Percentiles rank a stretch among this genome's conserved stretches.
Conservation (phyloP, 2,113 vertebrate genomes). For the Plectropomus leopardus region DNA sequence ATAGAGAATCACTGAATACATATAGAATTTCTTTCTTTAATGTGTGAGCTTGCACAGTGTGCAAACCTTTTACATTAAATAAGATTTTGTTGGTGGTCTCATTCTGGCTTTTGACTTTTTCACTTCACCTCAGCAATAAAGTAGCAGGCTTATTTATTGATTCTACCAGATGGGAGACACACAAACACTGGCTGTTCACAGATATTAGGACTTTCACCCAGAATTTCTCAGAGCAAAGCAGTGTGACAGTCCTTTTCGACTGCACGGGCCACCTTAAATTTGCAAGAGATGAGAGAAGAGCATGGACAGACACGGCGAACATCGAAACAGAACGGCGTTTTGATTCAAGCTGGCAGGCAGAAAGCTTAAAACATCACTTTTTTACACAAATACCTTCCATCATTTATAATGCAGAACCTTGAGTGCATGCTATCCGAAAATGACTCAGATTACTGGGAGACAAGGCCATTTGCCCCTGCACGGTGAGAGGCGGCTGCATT, state of each 20-base stretch:
- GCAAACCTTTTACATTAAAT: neutral
- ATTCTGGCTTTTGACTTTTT: neutral
- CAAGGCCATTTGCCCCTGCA: conserved; percentile 24
- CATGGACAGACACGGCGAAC: conserved; percentile 11
- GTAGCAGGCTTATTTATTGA: conserved; percentile 1
- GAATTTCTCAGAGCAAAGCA: conserved; percentile 10
- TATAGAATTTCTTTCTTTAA: neutral
- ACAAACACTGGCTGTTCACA: conserved; percentile 10
- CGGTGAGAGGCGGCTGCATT: conserved; percentile 18
- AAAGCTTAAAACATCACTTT: conserved; percentile 47
- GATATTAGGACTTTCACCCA: conserved; percentile 1
- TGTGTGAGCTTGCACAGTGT: neutral
- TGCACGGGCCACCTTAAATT: conserved; percentile 21
- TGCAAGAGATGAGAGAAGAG: conserved; percentile 39
- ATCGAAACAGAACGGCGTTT: conserved; percentile 36
- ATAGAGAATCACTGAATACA: too few species aligned
- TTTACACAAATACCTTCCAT: conserved; percentile 66
- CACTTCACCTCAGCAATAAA: too few species aligned
- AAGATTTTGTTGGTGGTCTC: neutral
- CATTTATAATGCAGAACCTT: conserved; percentile 69
- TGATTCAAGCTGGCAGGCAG: conserved; percentile 52
- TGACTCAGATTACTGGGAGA: conserved; percentile 38
- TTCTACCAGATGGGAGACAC: neutral
- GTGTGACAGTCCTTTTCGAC: conserved; percentile 11
- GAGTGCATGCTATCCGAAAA: conserved; percentile 45